Conservation (phyloP, 2,888 invertebrate species). For the Girardia tigrina region DNA sequence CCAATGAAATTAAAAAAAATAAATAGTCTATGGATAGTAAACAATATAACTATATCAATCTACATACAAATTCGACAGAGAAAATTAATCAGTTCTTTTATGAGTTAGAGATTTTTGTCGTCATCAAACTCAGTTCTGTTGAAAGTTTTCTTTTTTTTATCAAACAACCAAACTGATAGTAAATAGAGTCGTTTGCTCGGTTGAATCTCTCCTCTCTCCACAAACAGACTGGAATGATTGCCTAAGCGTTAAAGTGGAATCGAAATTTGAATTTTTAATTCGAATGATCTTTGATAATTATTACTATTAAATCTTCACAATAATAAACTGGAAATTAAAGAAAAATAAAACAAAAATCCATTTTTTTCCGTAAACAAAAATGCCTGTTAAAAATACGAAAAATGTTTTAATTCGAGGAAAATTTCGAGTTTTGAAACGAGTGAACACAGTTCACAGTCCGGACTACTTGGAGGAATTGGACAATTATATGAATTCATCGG, state of each 20-base stretch:
- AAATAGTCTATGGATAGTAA: neutral
- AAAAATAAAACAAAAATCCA: neutral
- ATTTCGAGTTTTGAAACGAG: neutral
- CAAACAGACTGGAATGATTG: too few species aligned
- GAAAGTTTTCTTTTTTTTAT: neutral
- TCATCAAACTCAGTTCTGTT: slow-evolving; percentile 16
- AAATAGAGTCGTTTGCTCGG: neutral
- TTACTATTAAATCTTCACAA: too few species aligned
- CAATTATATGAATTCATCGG: slow-evolving; percentile 7
- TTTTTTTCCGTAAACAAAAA: neutral
- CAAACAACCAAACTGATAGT: neutral
- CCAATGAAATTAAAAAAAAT: neutral
- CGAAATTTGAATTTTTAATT: too few species aligned
- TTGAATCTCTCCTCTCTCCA: neutral
- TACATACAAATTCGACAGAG: neutral
- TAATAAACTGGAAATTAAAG: neutral
- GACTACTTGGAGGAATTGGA: slow-evolving; percentile 5
- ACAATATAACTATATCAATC: neutral
- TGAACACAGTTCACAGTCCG: slow-evolving; percentile 9
- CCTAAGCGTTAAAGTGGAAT: too few species aligned
- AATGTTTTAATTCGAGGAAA: neutral
- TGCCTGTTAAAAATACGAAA: neutral
- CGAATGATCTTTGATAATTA: too few species aligned
- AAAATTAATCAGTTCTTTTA: neutral
- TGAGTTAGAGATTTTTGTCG: slow-evolving; percentile 1